Evolutionary conservation across 1,140 invertebrate species (phyloP), one percentile per base, ranked within the genome.

Genomic region (Forficula auricularia): DNA sequence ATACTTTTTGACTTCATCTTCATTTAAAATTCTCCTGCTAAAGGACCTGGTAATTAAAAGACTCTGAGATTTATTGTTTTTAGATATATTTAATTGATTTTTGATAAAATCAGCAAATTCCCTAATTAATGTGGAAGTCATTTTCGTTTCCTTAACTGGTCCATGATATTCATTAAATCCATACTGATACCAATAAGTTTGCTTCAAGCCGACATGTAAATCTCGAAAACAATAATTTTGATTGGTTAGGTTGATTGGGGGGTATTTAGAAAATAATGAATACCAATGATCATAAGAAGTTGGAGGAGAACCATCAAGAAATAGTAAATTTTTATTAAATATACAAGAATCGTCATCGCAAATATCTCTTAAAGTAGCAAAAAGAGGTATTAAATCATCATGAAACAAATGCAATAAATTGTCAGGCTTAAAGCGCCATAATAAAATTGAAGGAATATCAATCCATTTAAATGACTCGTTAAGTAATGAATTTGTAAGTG

Each of bases 341-440:
- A 22, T 30, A 40, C 54, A 56, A 1, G 13, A 9, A 9, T 40
- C n/a, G 52, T 57, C 48, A 16, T 12, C 18, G 42, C 53, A 53
- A 16, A 58, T 13, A 14, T 54, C 50, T 14, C 51, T 43, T 16
- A 67, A 51, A 16, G 63, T 67, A 15, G 54, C 38, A 52, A 54
- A 62, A 6, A 68, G 38, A 6, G 69, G 69, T n/a, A 72, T 42
- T 0, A 72, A 44, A 50, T 72, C 69, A 55, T 72, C 69, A 56
- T 72, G 69, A 32, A 72, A 50, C 18, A 66, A 58, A 57, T 72
- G 69, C 68, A 72, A 70, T 9, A 70, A 50, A 53, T 72, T 71
- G 45, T 68, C 66, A 3, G 66, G 61, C 49, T 70, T 65, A 48
- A 71, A 71, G 12, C 67, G 53, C 14, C 44, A 35, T 3, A 54